phyloP scores from a whole-genome alignment of 2,113 vertebrate genomes.

The Nettapus auritus region DNA sequence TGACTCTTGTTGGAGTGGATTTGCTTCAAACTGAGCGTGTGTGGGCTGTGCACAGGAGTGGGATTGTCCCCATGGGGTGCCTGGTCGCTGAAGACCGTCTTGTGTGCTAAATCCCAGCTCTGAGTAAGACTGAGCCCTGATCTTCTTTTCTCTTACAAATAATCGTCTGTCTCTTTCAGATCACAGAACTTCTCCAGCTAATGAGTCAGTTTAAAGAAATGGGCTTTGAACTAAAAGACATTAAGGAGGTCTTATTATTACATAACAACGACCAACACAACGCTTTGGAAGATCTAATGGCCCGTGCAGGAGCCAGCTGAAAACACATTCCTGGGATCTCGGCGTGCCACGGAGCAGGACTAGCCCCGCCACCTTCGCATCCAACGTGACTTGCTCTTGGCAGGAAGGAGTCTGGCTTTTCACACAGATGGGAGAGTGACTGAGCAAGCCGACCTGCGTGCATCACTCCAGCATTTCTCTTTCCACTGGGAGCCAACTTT shows the following conservation, averaged over 20 bases:
- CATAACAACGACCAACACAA: constrained; percentile 96
- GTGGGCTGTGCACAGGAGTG: neutral
- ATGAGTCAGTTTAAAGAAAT: constrained; percentile 99
- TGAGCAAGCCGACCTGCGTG: neutral
- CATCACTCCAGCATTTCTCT: constrained; percentile 35
- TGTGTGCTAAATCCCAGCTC: neutral
- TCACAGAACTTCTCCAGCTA: constrained; percentile 93
- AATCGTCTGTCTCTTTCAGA: constrained; percentile 75
- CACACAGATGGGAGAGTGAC: neutral
- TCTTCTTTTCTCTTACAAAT: neutral
- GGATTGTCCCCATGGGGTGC: neutral
- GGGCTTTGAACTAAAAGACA: constrained; percentile 95
- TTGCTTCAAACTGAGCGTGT: neutral
- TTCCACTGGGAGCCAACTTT: constrained; percentile 30
- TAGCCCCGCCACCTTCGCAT: neutral
- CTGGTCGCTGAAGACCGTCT: neutral
- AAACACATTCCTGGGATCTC: constrained; percentile 39
- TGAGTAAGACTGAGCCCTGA: neutral
- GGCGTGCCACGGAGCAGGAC: rapidly evolving
- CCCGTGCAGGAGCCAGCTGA: constrained; percentile 93
- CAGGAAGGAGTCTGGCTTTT: neutral
- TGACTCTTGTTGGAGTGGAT: neutral
- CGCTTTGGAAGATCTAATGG: constrained; percentile 96
- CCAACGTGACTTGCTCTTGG: neutral
- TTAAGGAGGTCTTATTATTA: constrained; percentile 93